phyloP scores from a whole-genome alignment of 1,140 invertebrate genomes.

The Zaprionus capensis region DNA sequence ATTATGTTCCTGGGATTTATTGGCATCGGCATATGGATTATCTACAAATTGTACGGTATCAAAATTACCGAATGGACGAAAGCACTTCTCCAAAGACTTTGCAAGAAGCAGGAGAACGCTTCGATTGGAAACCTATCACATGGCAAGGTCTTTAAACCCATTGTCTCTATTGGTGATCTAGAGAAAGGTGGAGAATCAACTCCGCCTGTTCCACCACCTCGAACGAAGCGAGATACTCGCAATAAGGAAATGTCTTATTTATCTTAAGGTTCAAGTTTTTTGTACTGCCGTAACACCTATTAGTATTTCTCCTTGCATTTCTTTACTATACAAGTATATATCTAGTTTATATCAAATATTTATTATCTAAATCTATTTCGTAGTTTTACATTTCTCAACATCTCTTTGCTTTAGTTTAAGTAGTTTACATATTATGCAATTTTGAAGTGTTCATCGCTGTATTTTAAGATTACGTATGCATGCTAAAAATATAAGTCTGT shows the following conservation, averaged over 20 bases:
- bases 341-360: slow-evolving; percentile 10
- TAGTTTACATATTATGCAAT: not conserved
- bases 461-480: not conserved
- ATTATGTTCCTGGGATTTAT: slow-evolving; percentile 15
- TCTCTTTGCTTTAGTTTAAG: not conserved
- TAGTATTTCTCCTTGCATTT: slow-evolving; percentile 28
- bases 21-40: slow-evolving; percentile 20
- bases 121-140: slow-evolving; percentile 5
- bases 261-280: slow-evolving; percentile 7
- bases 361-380: slow-evolving; percentile 7
- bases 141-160: slow-evolving; percentile 19
- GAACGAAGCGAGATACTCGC: slow-evolving; percentile 83
- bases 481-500: not conserved
- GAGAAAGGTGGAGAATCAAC: slow-evolving; percentile 20
- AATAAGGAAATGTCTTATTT: slow-evolving; percentile 41
- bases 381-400: slow-evolving; percentile 5
- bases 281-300: slow-evolving; percentile 8
- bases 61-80: slow-evolving; percentile 29
- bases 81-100: not conserved
- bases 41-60: slow-evolving; percentile 59
- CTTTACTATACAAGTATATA: slow-evolving; percentile 1
- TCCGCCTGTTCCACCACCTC: slow-evolving; percentile 85
- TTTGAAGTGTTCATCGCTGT: slow-evolving; percentile 2
- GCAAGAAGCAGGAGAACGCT: slow-evolving; percentile 21
- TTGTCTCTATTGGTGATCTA: slow-evolving; percentile 9